Percentiles rank a stretch among this genome's conserved stretches.
These are phyloP conservation scores for Collichthys lucidus DNA, from an alignment of 2,113 vertebrate species.

Conservation along the genomic window DNA sequence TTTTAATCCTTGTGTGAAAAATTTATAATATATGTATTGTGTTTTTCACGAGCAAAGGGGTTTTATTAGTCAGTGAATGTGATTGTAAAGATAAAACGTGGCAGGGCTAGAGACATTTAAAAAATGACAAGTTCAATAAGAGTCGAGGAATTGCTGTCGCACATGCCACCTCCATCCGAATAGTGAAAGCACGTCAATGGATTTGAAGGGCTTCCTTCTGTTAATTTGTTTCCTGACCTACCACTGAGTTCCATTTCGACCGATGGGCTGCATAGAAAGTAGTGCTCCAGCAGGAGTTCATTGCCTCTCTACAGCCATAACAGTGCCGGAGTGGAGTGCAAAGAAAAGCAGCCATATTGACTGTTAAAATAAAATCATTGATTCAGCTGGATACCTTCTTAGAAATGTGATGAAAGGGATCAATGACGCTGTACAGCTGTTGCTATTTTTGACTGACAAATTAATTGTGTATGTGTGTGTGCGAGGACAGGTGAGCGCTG, in stretches of 20 bases:
- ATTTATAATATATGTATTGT: not conserved
- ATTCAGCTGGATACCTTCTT: conserved; percentile 57
- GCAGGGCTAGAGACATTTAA: not conserved
- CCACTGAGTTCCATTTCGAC: conserved; percentile 39
- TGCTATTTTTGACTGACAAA: conserved; percentile 44
- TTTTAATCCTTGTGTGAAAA: not conserved
- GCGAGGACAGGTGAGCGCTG: conserved; percentile 27
- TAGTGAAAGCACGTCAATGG: conserved; percentile 5
- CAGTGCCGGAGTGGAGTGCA: conserved; percentile 40
- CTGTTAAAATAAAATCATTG: conserved; percentile 72
- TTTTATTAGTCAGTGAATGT: conserved; percentile 19
- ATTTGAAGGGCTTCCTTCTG: conserved; percentile 15
- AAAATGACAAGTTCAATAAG: not conserved
- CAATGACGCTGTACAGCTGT: conserved; percentile 41
- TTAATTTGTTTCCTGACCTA: conserved; percentile 19
- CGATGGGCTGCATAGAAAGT: conserved; percentile 37
- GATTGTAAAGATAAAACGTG: conserved; percentile 23
- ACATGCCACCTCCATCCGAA: not conserved
- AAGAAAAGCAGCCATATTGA: conserved; percentile 73
- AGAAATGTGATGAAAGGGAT: conserved; percentile 63
- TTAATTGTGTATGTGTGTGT: too few relatives aligned
- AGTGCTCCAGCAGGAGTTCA: conserved; percentile 44
- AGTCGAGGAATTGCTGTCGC: conserved; percentile 4
- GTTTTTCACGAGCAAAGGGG: not conserved
- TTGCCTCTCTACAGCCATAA: conserved; percentile 36